Percentiles rank a stretch among this genome's conserved stretches.
Conservation (phyloP, 1,140 invertebrate species). For the Paraescarpia echinospica region DNA sequence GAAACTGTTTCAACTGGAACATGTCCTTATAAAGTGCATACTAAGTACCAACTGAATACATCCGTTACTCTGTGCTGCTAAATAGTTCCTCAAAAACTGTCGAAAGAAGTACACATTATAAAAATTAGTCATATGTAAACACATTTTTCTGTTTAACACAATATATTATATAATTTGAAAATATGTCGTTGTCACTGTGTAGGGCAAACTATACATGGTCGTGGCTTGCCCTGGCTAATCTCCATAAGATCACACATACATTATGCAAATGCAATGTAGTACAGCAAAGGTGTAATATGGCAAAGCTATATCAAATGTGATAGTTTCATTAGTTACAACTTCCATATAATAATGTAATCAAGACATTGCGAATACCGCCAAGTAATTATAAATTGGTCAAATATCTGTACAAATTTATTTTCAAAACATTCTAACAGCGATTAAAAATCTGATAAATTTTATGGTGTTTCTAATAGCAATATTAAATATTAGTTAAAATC, state of each 20-base stretch:
- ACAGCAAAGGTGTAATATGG: background rate
- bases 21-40: background rate
- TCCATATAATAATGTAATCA: background rate
- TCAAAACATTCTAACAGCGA: background rate
- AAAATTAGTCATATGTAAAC: too few relatives aligned
- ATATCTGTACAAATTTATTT: background rate
- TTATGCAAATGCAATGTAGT: too few relatives aligned
- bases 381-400: background rate
- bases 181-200: background rate
- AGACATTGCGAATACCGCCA: background rate
- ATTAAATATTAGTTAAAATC: background rate
- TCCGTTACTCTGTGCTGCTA: background rate
- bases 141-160: background rate
- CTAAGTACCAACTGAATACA: background rate
- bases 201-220: background rate
- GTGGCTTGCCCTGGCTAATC: background rate
- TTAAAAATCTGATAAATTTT: background rate
- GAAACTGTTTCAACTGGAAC: background rate
- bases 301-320: background rate
- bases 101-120: background rate
- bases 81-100: background rate
- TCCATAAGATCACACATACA: background rate
- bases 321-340: background rate
- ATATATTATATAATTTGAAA: background rate
- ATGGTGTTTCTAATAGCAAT: background rate